Conservation (phyloP, 2,888 invertebrate genomes). For the Campoplex capitator region DNA sequence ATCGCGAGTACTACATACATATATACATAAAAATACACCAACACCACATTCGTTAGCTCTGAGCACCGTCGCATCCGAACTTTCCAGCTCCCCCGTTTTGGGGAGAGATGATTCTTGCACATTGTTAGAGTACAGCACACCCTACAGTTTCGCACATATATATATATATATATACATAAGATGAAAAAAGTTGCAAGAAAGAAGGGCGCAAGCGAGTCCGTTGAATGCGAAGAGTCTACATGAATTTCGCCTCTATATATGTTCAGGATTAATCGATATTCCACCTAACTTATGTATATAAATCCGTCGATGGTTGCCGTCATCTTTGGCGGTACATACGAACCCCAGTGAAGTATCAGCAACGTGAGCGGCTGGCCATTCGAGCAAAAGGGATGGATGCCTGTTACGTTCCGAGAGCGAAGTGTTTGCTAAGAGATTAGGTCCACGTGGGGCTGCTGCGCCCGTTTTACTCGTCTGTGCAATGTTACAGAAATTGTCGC, state of each 20-base stretch:
- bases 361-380: constrained; percentile 13
- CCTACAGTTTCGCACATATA: constrained; percentile 27
- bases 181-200: not conserved
- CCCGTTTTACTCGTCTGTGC: constrained; percentile 24
- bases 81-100: constrained; percentile 18
- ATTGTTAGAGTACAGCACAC: constrained; percentile 21
- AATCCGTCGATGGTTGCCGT: not conserved
- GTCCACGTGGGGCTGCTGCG: constrained; percentile 30
- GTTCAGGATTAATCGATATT: constrained; percentile 21
- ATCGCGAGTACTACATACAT: not conserved
- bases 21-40: not conserved
- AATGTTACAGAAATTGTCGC: constrained; percentile 50
- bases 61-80: constrained; percentile 9
- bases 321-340: constrained; percentile 10
- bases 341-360: not conserved
- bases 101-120: constrained; percentile 35
- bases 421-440: constrained; percentile 67
- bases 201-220: not conserved
- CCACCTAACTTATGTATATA: constrained; percentile 22
- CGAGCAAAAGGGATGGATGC: constrained; percentile 26
- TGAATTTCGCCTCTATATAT: not conserved
- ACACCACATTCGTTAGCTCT: constrained; percentile 14
- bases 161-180: not conserved
- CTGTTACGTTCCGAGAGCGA: constrained; percentile 60
- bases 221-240: not conserved